These are phyloP conservation scores for Volucella inflata DNA, from an alignment of 2,888 invertebrate species.

Conservation along the genomic window DNA sequence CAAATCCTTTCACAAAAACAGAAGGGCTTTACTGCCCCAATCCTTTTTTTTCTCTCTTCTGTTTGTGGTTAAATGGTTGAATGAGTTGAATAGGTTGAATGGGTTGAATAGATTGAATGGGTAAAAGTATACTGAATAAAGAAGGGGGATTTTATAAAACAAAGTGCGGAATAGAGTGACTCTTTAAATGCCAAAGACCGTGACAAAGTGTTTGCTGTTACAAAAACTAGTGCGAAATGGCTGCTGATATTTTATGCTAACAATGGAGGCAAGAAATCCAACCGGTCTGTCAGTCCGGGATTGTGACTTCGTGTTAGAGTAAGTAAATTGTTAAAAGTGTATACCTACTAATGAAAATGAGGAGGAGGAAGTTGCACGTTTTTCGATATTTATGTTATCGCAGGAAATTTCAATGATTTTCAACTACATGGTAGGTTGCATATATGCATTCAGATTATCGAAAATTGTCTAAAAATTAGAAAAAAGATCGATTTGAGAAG, in stretches of 20 bases:
- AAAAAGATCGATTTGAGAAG: not conserved
- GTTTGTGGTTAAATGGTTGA: conserved; percentile 3
- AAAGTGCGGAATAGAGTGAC: conserved; percentile 31
- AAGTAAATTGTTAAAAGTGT: conserved; percentile 60
- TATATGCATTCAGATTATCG: not conserved
- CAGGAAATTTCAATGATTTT: not conserved
- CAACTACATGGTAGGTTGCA: not conserved
- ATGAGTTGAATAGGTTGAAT: too few species aligned
- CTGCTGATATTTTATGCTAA: conserved; percentile 75
- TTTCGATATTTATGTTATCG: not conserved
- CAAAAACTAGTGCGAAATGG: conserved; percentile 77
- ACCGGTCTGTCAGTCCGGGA: conserved; percentile 2
- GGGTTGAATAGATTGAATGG: too few species aligned
- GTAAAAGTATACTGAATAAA: too few species aligned
- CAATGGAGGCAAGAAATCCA: conserved; percentile 76
- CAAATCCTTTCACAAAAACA: conserved; percentile 36
- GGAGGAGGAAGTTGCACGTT: conserved; percentile 11
- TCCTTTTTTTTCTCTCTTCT: not conserved
- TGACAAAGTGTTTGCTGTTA: conserved; percentile 76
- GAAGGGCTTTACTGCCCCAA: not conserved
- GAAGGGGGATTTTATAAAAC: not conserved
- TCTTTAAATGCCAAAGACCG: conserved; percentile 72
- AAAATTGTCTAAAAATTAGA: not conserved
- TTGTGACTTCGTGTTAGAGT: conserved; percentile 32
- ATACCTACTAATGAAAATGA: conserved; percentile 25